Base-by-base conservation (phyloP, 2,888 invertebrate species). In the Muschampia plurimacula region DNA sequence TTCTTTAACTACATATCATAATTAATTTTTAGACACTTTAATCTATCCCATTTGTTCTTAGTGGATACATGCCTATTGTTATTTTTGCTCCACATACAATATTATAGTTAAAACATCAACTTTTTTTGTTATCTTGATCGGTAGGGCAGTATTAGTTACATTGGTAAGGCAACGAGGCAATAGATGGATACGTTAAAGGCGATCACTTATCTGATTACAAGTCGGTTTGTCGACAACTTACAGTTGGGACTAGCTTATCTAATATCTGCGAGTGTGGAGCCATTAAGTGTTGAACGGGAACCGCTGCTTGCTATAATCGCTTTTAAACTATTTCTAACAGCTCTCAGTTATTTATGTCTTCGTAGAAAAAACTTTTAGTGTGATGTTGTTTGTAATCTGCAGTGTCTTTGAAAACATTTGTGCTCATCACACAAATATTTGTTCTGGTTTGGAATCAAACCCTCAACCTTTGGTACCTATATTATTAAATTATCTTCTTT, bases 101-200 rank as follows among this genome's bases (percentile, higher is more conserved):
- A 62, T 69, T 72, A 49, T 62, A 72, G 46, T 74, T 72, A 72
- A 69, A 64, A 44, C 60, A 36, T 60, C 69, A 55, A 69, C 52
- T 65, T 70, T 57, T 66, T 59, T 55, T 44, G 8, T 71, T 71
- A 71, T 71, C 66, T 71, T 44, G 79, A 88, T 89, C 89, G 80
- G 82, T 79, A 77, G 80, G 78, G 55, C 82, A 89, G 90, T 90
- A 88, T 89, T 86, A 80, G 89, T 90, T 89, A 86, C 90, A 85
- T 77, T 81, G 78, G 80, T 75, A 78, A 81, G 80, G 79, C 79
- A 80, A 79, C 55, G 74, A 75, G 77, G 77, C 76, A 73, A 76
- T 76, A 73, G 67, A 73, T 69, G 67, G 65, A 57, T 9, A 65
- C 72, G 41, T 57, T 64, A 74, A 76, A 73, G 73, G 71, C 72